Conservation (phyloP, 1,140 invertebrate genomes). For the Maniola jurtina region DNA sequence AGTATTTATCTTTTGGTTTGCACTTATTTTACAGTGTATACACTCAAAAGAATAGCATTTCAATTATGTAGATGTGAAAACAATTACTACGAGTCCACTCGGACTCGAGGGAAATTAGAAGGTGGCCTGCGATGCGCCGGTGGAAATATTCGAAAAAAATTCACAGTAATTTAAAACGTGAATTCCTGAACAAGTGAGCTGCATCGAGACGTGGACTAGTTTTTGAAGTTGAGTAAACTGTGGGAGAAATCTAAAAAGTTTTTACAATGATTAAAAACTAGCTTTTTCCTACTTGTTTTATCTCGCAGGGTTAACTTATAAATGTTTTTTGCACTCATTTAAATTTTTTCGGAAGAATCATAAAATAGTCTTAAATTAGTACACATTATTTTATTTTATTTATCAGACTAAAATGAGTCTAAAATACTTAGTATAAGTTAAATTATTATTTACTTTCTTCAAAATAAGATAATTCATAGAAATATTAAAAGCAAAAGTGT, state of each 20-base stretch:
- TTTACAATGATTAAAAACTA: neutral
- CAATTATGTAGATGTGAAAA: slow-evolving; percentile 43
- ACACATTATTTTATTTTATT: no score
- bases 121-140: slow-evolving; percentile 16
- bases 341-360: no score
- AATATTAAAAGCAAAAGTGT: no score
- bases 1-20: no score
- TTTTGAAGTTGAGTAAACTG: neutral
- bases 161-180: slow-evolving; percentile 24
- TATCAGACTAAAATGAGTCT: no score
- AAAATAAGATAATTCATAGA: no score
- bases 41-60: slow-evolving; percentile 18
- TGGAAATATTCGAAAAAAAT: slow-evolving; percentile 34
- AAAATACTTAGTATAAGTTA: no score
- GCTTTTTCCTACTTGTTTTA: no score
- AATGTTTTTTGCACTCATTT: no score
- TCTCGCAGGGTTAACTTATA: no score
- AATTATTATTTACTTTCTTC: no score
- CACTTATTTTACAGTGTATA: neutral
- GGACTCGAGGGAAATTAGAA: slow-evolving; percentile 44
- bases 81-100: slow-evolving; percentile 36
- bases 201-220: slow-evolving; percentile 10
- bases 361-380: no score
- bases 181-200: slow-evolving; percentile 12
- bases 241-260: neutral